A percentile compares a stretch with the other conserved stretches of the same genome.
Evolutionary conservation across 2,888 invertebrate genomes (phyloP).

Genomic region (Patella depressa): DNA sequence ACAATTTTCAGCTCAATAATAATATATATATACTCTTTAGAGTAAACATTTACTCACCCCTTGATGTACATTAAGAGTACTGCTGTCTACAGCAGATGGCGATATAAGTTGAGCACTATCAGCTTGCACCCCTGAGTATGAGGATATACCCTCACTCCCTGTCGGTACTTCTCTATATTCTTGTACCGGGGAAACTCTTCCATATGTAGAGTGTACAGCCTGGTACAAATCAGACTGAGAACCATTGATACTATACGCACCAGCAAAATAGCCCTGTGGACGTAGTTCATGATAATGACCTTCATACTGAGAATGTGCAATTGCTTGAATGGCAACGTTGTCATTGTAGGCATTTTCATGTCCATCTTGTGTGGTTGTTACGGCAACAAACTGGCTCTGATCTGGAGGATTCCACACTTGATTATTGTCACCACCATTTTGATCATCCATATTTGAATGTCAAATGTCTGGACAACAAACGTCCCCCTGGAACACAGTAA

Average conservation of each 20-base stretch:
- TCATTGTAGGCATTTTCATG: constrained; percentile 23
- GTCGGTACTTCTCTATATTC: constrained; percentile 43
- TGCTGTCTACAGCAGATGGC: constrained; percentile 51
- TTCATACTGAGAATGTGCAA: constrained; percentile 21
- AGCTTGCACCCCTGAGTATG: constrained; percentile 37
- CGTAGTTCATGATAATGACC: constrained; percentile 33
- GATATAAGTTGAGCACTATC: constrained; percentile 39
- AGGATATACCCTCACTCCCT: constrained; percentile 47
- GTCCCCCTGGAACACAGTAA: too few species aligned
- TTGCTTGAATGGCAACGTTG: constrained; percentile 13
- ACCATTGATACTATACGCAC: constrained; percentile 27
- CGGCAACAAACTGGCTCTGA: constrained; percentile 35
- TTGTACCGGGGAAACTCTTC: constrained; percentile 44
- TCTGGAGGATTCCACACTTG: constrained; percentile 39
- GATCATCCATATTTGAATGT: neutral
- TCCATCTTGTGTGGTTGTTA: constrained; percentile 12
- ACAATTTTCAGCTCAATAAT: neutral
- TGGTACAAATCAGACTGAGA: constrained; percentile 45
- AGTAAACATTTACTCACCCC: constrained; percentile 24
- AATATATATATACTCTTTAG: neutral
- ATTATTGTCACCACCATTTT: constrained; percentile 23
- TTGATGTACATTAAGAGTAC: constrained; percentile 43
- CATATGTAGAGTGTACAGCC: constrained; percentile 56
- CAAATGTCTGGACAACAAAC: too few species aligned
- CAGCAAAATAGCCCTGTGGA: constrained; percentile 20